Evolutionary conservation across 2,113 vertebrate species (phyloP).

Genomic region (Menura novaehollandiae): DNA sequence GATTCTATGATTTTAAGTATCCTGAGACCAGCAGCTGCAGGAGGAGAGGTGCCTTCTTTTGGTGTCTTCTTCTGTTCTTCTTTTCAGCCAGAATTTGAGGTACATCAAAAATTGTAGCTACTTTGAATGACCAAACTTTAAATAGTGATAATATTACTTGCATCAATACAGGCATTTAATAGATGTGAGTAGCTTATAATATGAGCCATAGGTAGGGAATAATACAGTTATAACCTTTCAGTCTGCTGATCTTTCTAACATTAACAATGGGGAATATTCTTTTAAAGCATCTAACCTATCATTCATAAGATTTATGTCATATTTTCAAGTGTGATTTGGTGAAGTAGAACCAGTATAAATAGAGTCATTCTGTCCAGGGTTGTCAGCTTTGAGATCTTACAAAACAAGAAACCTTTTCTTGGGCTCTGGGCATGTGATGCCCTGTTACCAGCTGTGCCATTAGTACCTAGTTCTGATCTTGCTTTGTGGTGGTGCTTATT

Average conservation of each 20-base stretch:
- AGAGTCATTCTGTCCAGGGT: background rate
- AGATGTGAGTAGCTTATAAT: background rate
- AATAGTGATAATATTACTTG: background rate
- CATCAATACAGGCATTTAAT: background rate
- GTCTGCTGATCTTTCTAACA: background rate
- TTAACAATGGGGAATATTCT: background rate
- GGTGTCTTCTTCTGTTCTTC: background rate
- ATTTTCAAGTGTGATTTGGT: background rate
- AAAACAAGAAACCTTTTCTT: background rate
- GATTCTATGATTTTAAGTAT: background rate
- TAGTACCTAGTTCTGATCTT: background rate
- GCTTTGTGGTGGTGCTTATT: background rate
- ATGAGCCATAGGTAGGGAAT: background rate
- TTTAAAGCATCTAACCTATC: background rate
- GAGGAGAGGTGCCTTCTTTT: background rate
- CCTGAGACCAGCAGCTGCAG: background rate
- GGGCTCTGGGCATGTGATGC: background rate
- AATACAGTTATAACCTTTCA: background rate
- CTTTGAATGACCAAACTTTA: background rate
- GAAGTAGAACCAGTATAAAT: background rate
- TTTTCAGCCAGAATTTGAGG: background rate
- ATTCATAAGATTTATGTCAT: background rate
- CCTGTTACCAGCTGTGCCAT: background rate
- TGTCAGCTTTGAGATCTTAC: background rate
- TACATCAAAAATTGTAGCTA: background rate